A percentile compares a stretch with the other conserved stretches of the same genome.
Evolutionary conservation across 2,888 invertebrate species (phyloP).

Genomic region (Nemotelus pantherinus): DNA sequence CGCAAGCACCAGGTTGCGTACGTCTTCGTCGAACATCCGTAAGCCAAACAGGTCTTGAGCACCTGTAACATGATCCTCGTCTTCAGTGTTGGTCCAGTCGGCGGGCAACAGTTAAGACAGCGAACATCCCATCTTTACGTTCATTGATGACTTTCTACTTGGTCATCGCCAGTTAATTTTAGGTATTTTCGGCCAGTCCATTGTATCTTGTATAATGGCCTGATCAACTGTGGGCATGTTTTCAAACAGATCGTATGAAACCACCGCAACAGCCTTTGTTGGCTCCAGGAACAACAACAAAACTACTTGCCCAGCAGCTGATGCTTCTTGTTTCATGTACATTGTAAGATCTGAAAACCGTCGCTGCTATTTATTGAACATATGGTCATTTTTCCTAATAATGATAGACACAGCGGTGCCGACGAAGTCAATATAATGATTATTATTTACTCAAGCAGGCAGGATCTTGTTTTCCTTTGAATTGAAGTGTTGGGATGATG

Average conservation of each 20-base stretch:
- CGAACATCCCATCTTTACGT: constrained; percentile 21
- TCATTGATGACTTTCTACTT: constrained; percentile 4
- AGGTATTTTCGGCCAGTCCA: not conserved
- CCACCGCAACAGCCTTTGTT: constrained; percentile 19
- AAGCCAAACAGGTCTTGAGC: constrained; percentile 25
- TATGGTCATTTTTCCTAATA: constrained; percentile 2
- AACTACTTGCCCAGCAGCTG: constrained; percentile 24
- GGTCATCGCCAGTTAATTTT: constrained; percentile 20
- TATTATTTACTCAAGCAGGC: not conserved
- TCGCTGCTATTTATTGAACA: not conserved
- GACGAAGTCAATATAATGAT: not conserved
- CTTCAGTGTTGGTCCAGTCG: constrained; percentile 37
- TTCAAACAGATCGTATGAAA: constrained; percentile 32
- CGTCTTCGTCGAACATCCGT: constrained; percentile 7
- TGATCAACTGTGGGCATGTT: constrained; percentile 7
- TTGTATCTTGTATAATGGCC: not conserved
- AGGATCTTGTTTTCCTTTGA: no score
- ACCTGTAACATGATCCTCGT: constrained; percentile 33
- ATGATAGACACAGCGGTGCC: constrained; percentile 16
- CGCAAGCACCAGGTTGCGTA: constrained; percentile 4
- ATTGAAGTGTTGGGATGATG: not conserved
- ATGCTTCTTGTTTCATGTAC: constrained; percentile 26
- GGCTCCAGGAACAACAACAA: constrained; percentile 4
- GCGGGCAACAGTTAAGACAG: constrained; percentile 17
- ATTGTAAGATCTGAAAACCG: not conserved